Percentiles rank a stretch among this genome's conserved stretches.
Conservation (phyloP, 2,888 invertebrate genomes). For the Isotomurus palustris region DNA sequence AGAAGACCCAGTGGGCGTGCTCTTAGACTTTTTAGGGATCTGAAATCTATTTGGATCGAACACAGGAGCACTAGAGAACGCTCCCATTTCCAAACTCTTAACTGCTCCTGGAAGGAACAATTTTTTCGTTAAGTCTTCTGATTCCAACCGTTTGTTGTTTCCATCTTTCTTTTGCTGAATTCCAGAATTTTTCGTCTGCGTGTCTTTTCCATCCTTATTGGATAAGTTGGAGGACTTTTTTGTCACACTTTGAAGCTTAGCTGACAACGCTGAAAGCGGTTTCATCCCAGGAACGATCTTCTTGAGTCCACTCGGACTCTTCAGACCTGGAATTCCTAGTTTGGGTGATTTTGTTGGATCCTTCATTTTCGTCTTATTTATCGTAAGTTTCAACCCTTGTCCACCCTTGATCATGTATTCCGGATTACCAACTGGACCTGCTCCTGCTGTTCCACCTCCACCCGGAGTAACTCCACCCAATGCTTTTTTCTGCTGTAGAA, state of each 20-base stretch:
- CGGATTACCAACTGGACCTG: conserved; percentile 12
- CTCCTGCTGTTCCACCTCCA: conserved; percentile 5
- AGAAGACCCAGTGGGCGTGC: conserved; percentile 3
- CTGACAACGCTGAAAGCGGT: conserved; percentile 5
- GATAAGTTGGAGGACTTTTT: conserved; percentile 23
- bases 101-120: conserved; percentile 36
- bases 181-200: conserved; percentile 17
- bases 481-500: conserved; percentile 33
- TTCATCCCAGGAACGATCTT: conserved; percentile 24
- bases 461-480: conserved; percentile 8
- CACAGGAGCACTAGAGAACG: conserved; percentile 33
- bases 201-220: conserved; percentile 19
- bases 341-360: conserved; percentile 56
- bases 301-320: conserved; percentile 19
- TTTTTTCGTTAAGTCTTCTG: conserved; percentile 36
- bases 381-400: conserved; percentile 69
- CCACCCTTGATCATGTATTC: conserved; percentile 44
- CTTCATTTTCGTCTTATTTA: conserved; percentile 67
- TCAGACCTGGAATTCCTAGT: conserved; percentile 20
- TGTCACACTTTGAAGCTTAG: conserved; percentile 22
- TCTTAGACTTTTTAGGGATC: conserved; percentile 42
- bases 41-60: conserved; percentile 44
- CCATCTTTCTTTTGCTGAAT: conserved; percentile 18
- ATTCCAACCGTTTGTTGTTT: conserved; percentile 14
- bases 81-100: conserved; percentile 24